These are phyloP conservation scores for Huso huso DNA, from an alignment of 2,797 vertebrate species.

Conservation along the genomic window DNA sequence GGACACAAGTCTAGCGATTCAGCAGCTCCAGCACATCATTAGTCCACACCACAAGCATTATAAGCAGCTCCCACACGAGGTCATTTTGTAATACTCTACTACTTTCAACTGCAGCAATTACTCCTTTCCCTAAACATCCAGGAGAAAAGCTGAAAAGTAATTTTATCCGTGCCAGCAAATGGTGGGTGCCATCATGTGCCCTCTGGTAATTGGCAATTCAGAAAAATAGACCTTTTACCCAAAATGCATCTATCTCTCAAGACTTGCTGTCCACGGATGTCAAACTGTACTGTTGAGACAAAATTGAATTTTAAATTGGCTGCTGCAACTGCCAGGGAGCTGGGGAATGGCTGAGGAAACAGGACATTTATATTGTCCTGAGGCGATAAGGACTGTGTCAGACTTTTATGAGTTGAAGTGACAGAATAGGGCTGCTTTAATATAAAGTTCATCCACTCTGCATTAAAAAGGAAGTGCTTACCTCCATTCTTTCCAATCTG, in stretches of 20 bases:
- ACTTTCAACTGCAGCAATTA: too few relatives aligned
- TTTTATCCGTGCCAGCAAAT: neutral
- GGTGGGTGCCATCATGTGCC: neutral
- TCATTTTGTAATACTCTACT: too few relatives aligned
- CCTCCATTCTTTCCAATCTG: slow-evolving; percentile 90
- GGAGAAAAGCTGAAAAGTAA: neutral
- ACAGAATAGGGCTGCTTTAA: too few relatives aligned
- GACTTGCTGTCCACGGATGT: neutral
- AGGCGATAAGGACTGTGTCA: slow-evolving; percentile 5
- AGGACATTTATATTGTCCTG: neutral
- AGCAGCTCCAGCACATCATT: too few relatives aligned
- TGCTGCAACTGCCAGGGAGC: neutral
- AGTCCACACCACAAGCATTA: too few relatives aligned
- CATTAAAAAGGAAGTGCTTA: slow-evolving; percentile 38
- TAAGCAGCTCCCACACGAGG: too few relatives aligned
- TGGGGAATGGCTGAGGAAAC: neutral
- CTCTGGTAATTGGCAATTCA: neutral
- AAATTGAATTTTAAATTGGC: slow-evolving; percentile 3
- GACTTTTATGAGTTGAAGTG: neutral
- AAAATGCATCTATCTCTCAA: neutral
- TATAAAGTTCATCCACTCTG: too few relatives aligned
- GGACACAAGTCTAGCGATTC: too few relatives aligned
- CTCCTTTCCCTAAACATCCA: too few relatives aligned
- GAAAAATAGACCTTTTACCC: neutral
- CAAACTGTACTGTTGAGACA: neutral